Percentiles rank a stretch among this genome's conserved stretches.
These are phyloP conservation scores for Eulacestoma nigropectus DNA, from an alignment of 2,113 vertebrate genomes.

Conservation along the genomic window DNA sequence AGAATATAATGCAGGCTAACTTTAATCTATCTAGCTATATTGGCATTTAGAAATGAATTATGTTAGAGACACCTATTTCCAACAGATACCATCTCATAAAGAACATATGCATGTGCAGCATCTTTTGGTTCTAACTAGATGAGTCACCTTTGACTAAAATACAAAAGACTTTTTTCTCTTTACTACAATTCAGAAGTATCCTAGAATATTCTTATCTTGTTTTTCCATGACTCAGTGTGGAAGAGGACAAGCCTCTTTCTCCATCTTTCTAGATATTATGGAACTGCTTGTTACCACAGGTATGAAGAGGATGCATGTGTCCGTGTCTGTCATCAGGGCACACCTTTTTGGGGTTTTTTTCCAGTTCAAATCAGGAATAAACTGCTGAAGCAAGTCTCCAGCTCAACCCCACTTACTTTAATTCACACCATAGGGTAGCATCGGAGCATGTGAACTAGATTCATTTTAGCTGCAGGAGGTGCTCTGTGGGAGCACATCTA, in stretches of 20 bases:
- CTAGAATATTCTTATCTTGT: neutral
- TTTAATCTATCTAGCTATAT: neutral
- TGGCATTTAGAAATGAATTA: neutral
- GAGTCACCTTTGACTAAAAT: neutral
- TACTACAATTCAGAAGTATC: neutral
- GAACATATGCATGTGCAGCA: neutral
- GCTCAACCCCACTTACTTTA: neutral
- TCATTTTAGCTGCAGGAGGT: neutral
- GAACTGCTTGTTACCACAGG: neutral
- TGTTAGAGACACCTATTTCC: neutral
- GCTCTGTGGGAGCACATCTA: neutral
- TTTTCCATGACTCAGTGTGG: neutral
- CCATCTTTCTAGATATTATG: neutral
- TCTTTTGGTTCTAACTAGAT: neutral
- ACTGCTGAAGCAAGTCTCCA: neutral
- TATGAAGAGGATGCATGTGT: neutral
- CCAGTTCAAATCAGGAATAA: neutral
- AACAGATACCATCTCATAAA: neutral
- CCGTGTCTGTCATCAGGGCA: neutral
- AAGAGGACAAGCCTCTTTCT: neutral
- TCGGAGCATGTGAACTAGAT: neutral
- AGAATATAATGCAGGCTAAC: neutral
- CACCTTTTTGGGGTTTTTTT: rapidly evolving
- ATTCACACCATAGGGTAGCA: neutral
- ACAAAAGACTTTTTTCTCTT: neutral